Conservation (phyloP, 2,113 vertebrate species). For the Hippocampus comes region DNA sequence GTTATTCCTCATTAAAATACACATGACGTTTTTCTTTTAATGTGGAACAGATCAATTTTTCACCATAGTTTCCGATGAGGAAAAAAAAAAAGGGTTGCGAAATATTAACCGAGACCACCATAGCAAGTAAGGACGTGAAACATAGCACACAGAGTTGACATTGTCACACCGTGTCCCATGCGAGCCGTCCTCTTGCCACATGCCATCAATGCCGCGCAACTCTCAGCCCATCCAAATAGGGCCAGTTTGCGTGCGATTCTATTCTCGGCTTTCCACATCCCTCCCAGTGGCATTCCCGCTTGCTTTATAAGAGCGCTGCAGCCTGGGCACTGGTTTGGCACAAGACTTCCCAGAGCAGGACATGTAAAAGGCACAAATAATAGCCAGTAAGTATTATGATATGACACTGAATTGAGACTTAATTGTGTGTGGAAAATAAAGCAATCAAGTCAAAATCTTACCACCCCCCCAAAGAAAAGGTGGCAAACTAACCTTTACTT, state of each 20-base stretch:
- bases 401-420: constrained; percentile 69
- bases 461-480: constrained; percentile 38
- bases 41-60: too few relatives aligned
- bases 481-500: constrained; percentile 48
- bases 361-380: constrained; percentile 63
- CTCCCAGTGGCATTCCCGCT: not conserved
- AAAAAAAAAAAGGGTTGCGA: not conserved
- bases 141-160: not conserved
- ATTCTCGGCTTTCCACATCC: not conserved
- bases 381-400: constrained; percentile 77
- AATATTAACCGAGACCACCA: not conserved
- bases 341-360: constrained; percentile 71
- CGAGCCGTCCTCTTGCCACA: not conserved
- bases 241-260: constrained; percentile 15
- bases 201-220: not conserved
- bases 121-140: not conserved
- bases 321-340: constrained; percentile 67
- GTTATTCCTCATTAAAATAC: too few relatives aligned
- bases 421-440: constrained; percentile 71
- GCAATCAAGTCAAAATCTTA: constrained; percentile 72
- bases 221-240: constrained; percentile 55
- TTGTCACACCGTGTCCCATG: not conserved
- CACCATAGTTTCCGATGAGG: too few relatives aligned
- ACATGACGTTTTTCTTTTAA: too few relatives aligned
- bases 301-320: constrained; percentile 64